Evolutionary conservation across 2,888 invertebrate genomes (phyloP), one percentile per base, ranked within the genome.

Genomic region (Altica lythri): DNA sequence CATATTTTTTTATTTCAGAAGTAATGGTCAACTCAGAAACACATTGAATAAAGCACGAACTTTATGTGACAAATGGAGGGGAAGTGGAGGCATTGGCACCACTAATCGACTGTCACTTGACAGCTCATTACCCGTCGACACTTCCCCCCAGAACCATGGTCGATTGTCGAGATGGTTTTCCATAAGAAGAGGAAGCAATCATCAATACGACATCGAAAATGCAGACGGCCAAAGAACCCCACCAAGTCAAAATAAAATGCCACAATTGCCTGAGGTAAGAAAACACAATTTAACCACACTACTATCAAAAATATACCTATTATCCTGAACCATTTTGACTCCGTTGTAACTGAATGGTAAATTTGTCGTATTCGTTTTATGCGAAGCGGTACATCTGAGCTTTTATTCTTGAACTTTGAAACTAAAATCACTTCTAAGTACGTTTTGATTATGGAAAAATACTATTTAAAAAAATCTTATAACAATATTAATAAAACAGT

Each of bases 101-200:
- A 67, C 61, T 55, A 63, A 66, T 44, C 66, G 73, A 53, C 63
- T 73, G 53, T 72, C 73, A 2, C 55, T 74, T 37, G 74, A 74
- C 52, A 63, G 66, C 30, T 61, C 68, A 12, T 56, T 73, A 10
- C 70, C 74, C 6, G 70, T 69, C 17, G 73, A 73, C 53, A 63
- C 66, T 40, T 71, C 72, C 32, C 71, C 72, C 6, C 71, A 68
- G 53, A 69, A 62, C 63, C 69, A 88, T 64, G 89, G 91, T 57
- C 81, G 90, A 52, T 81, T 93, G 40, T 88, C 92, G 22, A 82
- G 94, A 64, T 93, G 92, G 92, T 94, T 93, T 80, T 92, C 92
- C 68, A 90, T 93, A 60, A 80, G 92, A 30, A 82, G 92, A 57
- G 89, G 90, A 34, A 88, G 89, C 59, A 80, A 86, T n/a, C 88